A percentile compares a stretch with the other conserved stretches of the same genome.
Conservation (phyloP, 2,113 vertebrate species). For the Cricetomys ansorgei region DNA sequence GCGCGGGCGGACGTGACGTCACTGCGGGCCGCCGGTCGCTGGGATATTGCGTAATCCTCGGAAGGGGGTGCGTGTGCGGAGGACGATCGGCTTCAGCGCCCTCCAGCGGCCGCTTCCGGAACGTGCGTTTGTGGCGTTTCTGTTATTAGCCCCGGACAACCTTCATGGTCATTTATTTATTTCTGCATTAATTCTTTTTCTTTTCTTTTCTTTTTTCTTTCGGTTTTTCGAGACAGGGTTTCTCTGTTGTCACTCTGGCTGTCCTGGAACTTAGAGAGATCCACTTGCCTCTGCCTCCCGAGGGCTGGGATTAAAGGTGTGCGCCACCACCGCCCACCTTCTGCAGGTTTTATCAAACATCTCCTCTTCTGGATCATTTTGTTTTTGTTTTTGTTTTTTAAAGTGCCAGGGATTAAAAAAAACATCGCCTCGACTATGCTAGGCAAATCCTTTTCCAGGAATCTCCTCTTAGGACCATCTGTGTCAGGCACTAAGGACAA, state of each 20-base stretch:
- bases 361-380: background rate
- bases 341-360: background rate
- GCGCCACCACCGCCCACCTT: no score
- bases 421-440: background rate
- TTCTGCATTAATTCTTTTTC: background rate
- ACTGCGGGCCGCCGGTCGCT: background rate
- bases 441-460: background rate
- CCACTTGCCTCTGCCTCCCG: no score
- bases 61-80: no score
- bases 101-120: background rate
- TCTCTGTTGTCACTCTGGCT: no score
- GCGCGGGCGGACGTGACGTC: slow-evolving; percentile 21
- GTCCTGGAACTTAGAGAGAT: no score
- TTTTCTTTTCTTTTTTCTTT: no score
- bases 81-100: background rate
- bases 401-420: background rate
- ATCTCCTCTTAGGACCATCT: background rate
- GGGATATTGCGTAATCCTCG: fast-evolving
- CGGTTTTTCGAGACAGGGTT: no score
- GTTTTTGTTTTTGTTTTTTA: background rate
- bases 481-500: background rate
- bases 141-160: background rate
- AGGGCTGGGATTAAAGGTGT: no score
- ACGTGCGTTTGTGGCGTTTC: background rate
- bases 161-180: background rate